Percentiles rank a stretch among this genome's conserved stretches.
Evolutionary conservation across 2,797 vertebrate species (phyloP).

Genomic region (Phrynocephalus forsythii): DNA sequence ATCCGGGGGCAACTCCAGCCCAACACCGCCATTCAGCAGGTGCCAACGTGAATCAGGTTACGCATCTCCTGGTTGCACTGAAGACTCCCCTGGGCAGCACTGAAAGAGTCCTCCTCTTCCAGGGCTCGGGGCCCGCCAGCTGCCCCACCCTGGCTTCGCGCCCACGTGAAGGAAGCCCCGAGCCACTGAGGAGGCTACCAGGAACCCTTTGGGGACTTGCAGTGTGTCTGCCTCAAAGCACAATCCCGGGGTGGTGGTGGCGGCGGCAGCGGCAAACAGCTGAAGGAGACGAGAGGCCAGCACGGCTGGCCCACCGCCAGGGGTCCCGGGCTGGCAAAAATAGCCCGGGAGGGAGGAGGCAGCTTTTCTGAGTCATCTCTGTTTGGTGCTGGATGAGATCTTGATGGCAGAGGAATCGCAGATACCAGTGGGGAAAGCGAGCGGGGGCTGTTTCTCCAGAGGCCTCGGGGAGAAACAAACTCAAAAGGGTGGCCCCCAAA

Average conservation of each 20-base stretch:
- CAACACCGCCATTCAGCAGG: too few species aligned
- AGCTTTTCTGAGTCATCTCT: slow-evolving; percentile 18
- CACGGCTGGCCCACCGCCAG: slow-evolving; percentile 1
- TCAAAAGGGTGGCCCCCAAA: too few species aligned
- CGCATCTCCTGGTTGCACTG: too few species aligned
- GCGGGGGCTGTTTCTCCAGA: too few species aligned
- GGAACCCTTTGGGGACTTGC: too few species aligned
- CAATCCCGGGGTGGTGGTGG: too few species aligned
- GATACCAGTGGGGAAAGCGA: not conserved
- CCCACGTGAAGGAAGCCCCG: not conserved
- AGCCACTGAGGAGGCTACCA: not conserved
- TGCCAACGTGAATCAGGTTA: too few species aligned
- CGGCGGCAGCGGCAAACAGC: slow-evolving; percentile 37
- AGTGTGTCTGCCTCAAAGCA: too few species aligned
- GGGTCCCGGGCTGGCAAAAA: slow-evolving; percentile 11
- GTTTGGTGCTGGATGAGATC: not conserved
- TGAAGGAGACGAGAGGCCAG: slow-evolving; percentile 30
- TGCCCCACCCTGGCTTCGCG: not conserved
- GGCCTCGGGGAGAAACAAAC: too few species aligned
- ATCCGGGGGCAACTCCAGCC: too few species aligned
- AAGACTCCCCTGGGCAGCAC: too few species aligned
- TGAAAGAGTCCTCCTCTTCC: not conserved
- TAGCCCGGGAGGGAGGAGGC: not conserved
- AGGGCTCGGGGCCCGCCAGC: not conserved
- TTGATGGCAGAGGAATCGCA: not conserved